Evolutionary conservation across 1,140 invertebrate genomes (phyloP).

Genomic region (Matsumurasca onukii): DNA sequence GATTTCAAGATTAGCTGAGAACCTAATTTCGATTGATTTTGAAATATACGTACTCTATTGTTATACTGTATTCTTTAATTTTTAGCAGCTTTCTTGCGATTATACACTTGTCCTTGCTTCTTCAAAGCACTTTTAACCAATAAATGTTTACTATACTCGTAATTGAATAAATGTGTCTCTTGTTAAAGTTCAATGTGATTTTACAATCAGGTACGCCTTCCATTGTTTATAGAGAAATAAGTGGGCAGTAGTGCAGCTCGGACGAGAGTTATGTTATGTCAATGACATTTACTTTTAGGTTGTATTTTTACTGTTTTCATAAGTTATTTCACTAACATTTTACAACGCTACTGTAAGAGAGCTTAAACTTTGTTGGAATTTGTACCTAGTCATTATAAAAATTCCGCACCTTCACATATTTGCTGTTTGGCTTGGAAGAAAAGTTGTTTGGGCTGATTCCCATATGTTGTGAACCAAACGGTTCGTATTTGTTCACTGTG

Average conservation of each 20-base stretch:
- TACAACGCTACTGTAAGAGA: not conserved
- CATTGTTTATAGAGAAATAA: not conserved
- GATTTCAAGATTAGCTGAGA: too few relatives aligned
- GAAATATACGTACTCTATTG: too few relatives aligned
- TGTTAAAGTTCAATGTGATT: not conserved
- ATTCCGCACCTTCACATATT: not conserved
- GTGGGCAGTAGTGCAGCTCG: not conserved
- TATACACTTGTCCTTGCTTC: too few relatives aligned
- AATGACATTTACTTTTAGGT: conserved; percentile 17
- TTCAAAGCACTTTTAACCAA: not conserved
- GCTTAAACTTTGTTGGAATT: not conserved
- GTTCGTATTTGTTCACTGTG: too few relatives aligned
- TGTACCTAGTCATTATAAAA: conserved; percentile 22
- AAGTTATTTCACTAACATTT: conserved; percentile 19
- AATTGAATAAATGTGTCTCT: not conserved
- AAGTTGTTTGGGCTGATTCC: not conserved
- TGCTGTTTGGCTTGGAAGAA: not conserved
- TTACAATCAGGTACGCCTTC: not conserved
- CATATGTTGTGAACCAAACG: too few relatives aligned
- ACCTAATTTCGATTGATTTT: too few relatives aligned
- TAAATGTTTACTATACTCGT: not conserved
- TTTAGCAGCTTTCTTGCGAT: too few relatives aligned
- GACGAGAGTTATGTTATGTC: conserved; percentile 12
- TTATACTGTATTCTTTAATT: too few relatives aligned
- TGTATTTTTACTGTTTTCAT: conserved; percentile 11